phyloP scores from a whole-genome alignment of 2,113 vertebrate genomes.

The Micromys minutus region DNA sequence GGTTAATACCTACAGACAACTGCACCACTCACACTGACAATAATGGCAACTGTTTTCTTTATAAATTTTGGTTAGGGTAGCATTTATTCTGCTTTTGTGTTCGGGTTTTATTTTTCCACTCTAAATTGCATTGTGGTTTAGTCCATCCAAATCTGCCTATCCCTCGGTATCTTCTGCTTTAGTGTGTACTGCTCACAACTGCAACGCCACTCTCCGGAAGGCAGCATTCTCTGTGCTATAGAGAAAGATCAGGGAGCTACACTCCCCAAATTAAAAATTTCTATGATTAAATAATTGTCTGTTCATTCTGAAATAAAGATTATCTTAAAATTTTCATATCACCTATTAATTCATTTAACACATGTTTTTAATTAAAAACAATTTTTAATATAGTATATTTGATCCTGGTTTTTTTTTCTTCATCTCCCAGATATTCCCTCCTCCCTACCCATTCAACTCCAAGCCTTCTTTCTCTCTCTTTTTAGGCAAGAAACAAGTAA shows the following conservation, averaged over 20 bases:
- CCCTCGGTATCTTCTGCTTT: not conserved
- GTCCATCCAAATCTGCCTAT: not conserved
- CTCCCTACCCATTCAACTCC: not conserved
- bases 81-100: not conserved
- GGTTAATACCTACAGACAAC: not conserved
- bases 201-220: not conserved
- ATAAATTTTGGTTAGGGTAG: not conserved
- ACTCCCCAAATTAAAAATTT: not conserved
- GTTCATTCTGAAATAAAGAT: not conserved
- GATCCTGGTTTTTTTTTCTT: not conserved
- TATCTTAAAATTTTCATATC: not conserved
- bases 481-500: not conserved
- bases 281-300: not conserved
- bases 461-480: not conserved
- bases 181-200: not conserved
- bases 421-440: not conserved
- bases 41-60: not conserved
- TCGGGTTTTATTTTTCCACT: slow-evolving; percentile 33
- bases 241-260: not conserved
- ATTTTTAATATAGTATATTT: not conserved
- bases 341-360: slow-evolving; percentile 9
- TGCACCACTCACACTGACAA: not conserved
- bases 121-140: not conserved
- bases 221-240: not conserved
- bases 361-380: not conserved